Base-by-base conservation (phyloP, 2,797 vertebrate species). In the Coracias cyanogaster region DNA sequence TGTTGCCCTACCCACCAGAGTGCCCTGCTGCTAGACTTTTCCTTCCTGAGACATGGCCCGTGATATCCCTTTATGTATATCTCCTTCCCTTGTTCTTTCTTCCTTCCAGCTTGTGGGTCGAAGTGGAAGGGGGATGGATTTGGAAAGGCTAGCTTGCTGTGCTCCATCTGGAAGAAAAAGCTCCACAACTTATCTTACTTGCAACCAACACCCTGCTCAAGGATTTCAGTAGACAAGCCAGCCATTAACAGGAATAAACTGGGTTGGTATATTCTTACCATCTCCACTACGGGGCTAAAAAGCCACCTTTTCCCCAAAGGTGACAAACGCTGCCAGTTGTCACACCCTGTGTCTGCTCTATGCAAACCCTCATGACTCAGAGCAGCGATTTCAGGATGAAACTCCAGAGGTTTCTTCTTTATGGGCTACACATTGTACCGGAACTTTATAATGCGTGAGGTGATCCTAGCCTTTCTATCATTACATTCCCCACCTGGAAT, bases 401-500 rank as follows among this genome's bases (percentile, higher is more conserved):
- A 10, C n/a, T 48, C 39, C 12, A 22, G 35, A 31, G 66, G 18
- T 43, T 48, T 37, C 62, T 69, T 62, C 43, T n/a, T 69, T 62
- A 6, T 41, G 52, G 58, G 60, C 70, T 82, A 12, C 60, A 22
- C 15, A 3, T 29, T 81, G 87, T 81, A 90, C 70, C 80, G 73
- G 94, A 86, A n/a, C 78, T 86, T 84, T 24, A 52, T 43, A 49
- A 29, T 0, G 5, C 60, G 21, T 0, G 0, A 90, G 76, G 58
- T 1, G 3, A 45, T 62, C 62, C 82, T 54, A 37, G 58, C 72
- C 51, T 0, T 2, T 12, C 88, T 91, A 3, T 80, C 15, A 1
- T 66, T 79, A 21, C 26, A 3, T 37, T 91, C 74, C 51, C 76
- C 20, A 19, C 57, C 91, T 73, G 73, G 84, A 95, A 90, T 93